Base-by-base conservation (phyloP, 2,888 invertebrate genomes). In the Polylopha cassiicola region DNA sequence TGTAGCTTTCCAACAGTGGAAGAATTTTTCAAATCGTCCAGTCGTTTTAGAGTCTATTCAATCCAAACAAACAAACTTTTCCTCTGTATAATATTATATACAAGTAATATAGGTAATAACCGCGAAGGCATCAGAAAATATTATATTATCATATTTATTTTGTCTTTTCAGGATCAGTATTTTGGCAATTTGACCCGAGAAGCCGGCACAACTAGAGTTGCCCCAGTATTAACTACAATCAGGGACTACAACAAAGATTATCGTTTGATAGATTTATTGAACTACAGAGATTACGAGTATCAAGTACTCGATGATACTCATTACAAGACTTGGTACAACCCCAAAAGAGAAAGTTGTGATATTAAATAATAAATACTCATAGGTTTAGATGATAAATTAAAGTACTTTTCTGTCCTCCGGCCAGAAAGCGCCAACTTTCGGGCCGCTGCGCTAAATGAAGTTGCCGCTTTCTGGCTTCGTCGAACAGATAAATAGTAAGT, bases 241-340 rank as follows among this genome's bases (percentile, higher is more conserved):
- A 65, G 79, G 17, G 73, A 78, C 36, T 81, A 76, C 48, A 84
- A 84, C 48, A 72, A 63, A 1, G 61, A 51, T 31, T 77, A 75
- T 48, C 65, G 84, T 8, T 37, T 82, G 1, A 79, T 82, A 15
- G 80, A 85, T 39, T 49, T 81, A 2, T 50, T 79, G 0, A 74
- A 80, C 51, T 85, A 82, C 43, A 63, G 85, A 8, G 79, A 84
- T 26, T 84, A 73, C 21, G 78, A 82, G 22, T 82, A 69, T 41
- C 61, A 68, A 10, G 47, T 84, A 1, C 44, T 72, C 4, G 75
- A 80, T 15, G 58, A 66, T 2, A 30, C 54, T 2, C 65, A 67
- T 26, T 85, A 70, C 37, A 67, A 70, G 15, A 64, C 76, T 16
- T 61, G 51, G 39, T 73, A 81, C 37, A 65, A 61, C 27, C 69